These are phyloP conservation scores for Crenichthys baileyi DNA, from an alignment of 2,797 vertebrate genomes.

Conservation along the genomic window DNA sequence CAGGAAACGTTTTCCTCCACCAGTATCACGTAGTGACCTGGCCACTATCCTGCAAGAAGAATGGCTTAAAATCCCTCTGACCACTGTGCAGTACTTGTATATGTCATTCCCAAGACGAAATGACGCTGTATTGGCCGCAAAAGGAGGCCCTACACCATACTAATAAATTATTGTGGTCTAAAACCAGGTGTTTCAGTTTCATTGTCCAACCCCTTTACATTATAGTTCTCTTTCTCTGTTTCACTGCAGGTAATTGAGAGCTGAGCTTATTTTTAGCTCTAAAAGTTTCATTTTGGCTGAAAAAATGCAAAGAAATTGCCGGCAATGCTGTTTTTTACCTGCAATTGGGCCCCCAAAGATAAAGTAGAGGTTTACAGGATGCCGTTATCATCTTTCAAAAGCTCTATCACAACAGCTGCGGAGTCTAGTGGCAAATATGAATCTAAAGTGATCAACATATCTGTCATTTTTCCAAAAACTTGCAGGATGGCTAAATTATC, in stretches of 20 bases:
- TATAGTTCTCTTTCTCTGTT: constrained; percentile 26
- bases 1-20: no score
- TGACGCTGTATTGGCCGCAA: no score
- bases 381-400: constrained; percentile 35
- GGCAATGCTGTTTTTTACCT: constrained; percentile 1
- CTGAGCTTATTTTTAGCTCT: not conserved
- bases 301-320: constrained; percentile 6
- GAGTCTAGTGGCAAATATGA: constrained; percentile 20
- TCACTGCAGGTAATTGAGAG: constrained; percentile 8
- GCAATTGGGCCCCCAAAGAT: constrained; percentile 23
- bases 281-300: constrained; percentile 4
- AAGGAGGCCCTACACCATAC: no score
- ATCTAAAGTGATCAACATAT: constrained; percentile 34
- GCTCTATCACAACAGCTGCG: constrained; percentile 41
- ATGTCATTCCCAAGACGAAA: no score
- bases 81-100: no score
- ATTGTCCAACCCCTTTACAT: no score
- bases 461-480: constrained; percentile 21
- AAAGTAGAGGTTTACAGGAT: constrained; percentile 27
- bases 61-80: no score
- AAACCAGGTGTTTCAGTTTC: no score
- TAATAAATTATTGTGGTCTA: no score
- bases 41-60: no score
- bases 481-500: constrained; percentile 46
- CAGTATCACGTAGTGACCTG: no score